Evolutionary conservation across 1,140 invertebrate genomes (phyloP), one percentile per base, ranked within the genome.

Genomic region (Drosophila ohnishii): DNA sequence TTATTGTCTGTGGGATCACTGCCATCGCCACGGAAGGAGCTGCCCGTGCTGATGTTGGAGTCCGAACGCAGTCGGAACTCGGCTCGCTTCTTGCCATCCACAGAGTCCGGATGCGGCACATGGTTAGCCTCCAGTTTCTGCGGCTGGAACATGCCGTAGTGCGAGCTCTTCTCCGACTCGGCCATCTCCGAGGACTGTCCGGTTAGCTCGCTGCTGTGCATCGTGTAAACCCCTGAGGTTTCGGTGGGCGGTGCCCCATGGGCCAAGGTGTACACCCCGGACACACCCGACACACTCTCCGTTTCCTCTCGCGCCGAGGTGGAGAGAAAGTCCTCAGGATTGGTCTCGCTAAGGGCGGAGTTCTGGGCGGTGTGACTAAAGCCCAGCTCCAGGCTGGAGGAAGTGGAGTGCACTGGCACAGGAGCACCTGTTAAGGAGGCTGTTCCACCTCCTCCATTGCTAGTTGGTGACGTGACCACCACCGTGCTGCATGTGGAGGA

Each of bases 281-380:
- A 86, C 1, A 67, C 88, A 0, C 82, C 82, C 5, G 82, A 86
- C 3, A 90, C 88, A 28, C 92, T 92, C 69, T 94, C 94, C 69
- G 93, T 93, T 40, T 91, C 90, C 35, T 92, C 84, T 0, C 61
- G 51, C 42, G 56, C 66, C 2, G 91, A 90, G 3, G 90, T 84
- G 65, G 74, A 64, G 5, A 93, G 94, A 74, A 94, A 93, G 13
- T 93, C 91, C 57, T 94, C 93, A 11, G 91, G 92, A 25, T 94
- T 94, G 1, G 93, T 92, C 65, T 95, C 95, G 83, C 95, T 95
- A 32, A 96, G 84, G 19, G 95, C 93, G 2, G 96, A 96, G 90
- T 96, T 96, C 92, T 97, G 96, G 10, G 96, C 95, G 3, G 96
- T 96, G 83, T 96, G 96, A 65, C 95, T 96, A 77, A 95, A 96